Conservation (phyloP, 2,113 vertebrate species). For the Sylvicapra grimmia region DNA sequence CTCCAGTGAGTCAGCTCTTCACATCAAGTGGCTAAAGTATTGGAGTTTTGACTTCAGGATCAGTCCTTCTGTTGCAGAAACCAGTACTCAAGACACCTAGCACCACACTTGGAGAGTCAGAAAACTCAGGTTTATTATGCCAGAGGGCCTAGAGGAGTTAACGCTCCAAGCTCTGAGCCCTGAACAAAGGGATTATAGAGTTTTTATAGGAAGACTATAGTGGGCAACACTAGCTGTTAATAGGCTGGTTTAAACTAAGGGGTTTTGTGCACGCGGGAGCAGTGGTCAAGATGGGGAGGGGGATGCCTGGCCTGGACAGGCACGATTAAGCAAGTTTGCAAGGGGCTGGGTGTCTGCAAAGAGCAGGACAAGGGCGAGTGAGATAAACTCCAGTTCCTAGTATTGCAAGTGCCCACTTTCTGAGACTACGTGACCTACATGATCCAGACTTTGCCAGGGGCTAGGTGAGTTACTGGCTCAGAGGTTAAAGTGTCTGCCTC, state of each 20-base stretch:
- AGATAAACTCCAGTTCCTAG: background rate
- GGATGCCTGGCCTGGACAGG: background rate
- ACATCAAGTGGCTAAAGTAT: background rate
- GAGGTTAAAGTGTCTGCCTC: too few relatives aligned
- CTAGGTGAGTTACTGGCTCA: too few relatives aligned
- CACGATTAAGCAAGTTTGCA: background rate
- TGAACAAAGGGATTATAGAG: background rate
- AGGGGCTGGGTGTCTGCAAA: background rate
- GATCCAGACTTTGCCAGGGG: background rate
- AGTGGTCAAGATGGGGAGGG: background rate
- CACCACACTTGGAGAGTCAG: accelerated
- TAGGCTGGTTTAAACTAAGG: background rate
- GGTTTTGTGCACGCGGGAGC: accelerated
- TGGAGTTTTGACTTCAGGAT: background rate
- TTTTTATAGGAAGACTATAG: background rate
- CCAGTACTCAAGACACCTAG: background rate
- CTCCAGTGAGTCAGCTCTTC: background rate
- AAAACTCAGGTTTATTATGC: background rate
- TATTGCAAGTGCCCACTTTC: background rate
- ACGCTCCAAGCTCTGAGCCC: background rate
- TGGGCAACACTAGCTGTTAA: background rate
- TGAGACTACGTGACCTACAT: background rate
- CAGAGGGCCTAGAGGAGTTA: background rate
- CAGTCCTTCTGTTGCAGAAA: background rate
- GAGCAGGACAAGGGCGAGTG: background rate